Conservation (phyloP, 2,888 invertebrate species). For the Poecilus cupreus region DNA sequence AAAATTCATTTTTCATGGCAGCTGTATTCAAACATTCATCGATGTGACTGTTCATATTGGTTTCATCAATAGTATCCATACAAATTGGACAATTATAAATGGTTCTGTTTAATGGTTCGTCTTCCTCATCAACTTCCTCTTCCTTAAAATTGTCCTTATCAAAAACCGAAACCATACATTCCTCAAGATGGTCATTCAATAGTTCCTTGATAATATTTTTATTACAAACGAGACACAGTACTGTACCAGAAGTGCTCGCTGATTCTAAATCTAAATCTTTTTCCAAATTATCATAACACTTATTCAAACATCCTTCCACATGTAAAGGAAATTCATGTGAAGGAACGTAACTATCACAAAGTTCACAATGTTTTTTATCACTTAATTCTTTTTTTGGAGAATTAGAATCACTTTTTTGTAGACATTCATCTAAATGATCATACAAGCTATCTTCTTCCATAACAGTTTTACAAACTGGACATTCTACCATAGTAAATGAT, state of each 20-base stretch:
- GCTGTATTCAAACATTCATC: conserved; percentile 71
- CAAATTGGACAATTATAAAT: conserved; percentile 79
- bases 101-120: conserved; percentile 67
- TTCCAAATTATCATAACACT: conserved; percentile 73
- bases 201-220: conserved; percentile 67
- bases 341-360: conserved; percentile 60
- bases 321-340: conserved; percentile 69
- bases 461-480: conserved; percentile 74
- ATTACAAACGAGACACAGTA: conserved; percentile 72
- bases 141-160: conserved; percentile 65
- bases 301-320: conserved; percentile 74
- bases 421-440: conserved; percentile 63
- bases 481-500: conserved; percentile 68
- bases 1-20: conserved; percentile 55
- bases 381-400: not conserved
- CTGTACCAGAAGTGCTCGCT: conserved; percentile 61
- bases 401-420: conserved; percentile 41
- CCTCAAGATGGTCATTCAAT: conserved; percentile 71
- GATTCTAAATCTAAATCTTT: conserved; percentile 64
- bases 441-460: conserved; percentile 70
- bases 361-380: conserved; percentile 49
- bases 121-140: conserved; percentile 62
- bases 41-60: conserved; percentile 78
- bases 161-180: conserved; percentile 71
- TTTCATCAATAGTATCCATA: conserved; percentile 73